Evolutionary conservation across 2,797 vertebrate genomes (phyloP), one percentile per base, ranked within the genome.

Genomic region (Melanotaenia trifasciata): DNA sequence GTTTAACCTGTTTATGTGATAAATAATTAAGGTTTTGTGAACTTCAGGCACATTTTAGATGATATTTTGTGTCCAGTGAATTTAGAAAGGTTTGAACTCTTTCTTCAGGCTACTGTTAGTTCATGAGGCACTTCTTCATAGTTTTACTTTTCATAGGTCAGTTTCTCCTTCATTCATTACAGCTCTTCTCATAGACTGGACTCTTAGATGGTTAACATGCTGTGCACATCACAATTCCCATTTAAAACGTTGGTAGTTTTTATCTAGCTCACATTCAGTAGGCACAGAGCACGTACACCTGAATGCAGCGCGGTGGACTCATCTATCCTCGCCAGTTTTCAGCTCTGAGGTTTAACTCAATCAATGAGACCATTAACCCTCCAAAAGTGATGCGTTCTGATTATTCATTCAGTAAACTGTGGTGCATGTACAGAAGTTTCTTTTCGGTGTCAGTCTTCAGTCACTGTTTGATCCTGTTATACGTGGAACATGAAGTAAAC

Each of bases 401-500:
- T 22, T 0, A 2, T 1, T 32, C 14, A 22, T 18, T 61, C 22
- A 14, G 28, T 26, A 40, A n/a, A 45, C 10, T 3, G 24, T 30
- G 33, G 26, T 65, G 45, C 56, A 65, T 64, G n/a, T 18, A 5
- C 1, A 16, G 40, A 10, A 26, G 51, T 28, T 47, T 61, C 63
- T 65, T 43, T 35, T 51, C 36, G 75, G 47, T 62, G 3, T 35
- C 35, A 62, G 11, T 36, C 8, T 28, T 73, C 14, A 40, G 65
- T 68, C 24, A 13, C 58, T 80, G 71, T 74, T 8, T 69, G 79
- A 74, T 74, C 76, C 64, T 64, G 5, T 76, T 67, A 75, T 47
- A 35, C 5, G 28, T 36, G 2, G 8, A 57, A 58, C 60, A 33
- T 50, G 18, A 1, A 56, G 43, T 38, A 66, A 81, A 86, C 72